Conservation (phyloP, 2,888 invertebrate species). For the Sphaerophoria rueppellii region DNA sequence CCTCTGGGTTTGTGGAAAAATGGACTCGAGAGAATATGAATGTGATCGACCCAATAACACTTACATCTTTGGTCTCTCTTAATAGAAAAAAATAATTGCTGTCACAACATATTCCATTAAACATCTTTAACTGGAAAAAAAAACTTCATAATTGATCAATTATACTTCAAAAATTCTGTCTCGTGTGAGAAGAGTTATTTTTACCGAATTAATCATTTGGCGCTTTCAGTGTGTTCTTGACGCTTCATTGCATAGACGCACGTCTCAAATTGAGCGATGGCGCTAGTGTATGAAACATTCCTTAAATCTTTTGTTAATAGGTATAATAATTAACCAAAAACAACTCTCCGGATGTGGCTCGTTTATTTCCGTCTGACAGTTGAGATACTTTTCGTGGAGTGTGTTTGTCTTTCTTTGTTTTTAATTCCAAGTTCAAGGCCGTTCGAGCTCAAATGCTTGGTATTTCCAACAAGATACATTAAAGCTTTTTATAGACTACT, state of each 20-base stretch:
- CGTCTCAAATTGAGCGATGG: conserved; percentile 27
- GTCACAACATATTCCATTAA: conserved; percentile 18
- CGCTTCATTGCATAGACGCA: conserved; percentile 34
- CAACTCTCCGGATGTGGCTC: conserved; percentile 20
- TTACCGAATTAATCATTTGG: conserved; percentile 18
- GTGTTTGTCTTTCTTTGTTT: conserved; percentile 25
- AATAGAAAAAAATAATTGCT: too few species aligned
- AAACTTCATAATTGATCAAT: conserved; percentile 33
- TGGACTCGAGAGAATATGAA: not conserved
- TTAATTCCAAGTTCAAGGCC: conserved; percentile 52
- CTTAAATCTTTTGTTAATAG: not conserved
- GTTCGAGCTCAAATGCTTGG: conserved; percentile 27
- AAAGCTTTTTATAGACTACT: conserved; percentile 6
- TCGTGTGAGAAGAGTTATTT: conserved; percentile 4
- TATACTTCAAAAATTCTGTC: conserved; percentile 6
- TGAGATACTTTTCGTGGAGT: conserved; percentile 7
- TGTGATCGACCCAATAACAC: too few species aligned
- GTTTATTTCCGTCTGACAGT: conserved; percentile 25
- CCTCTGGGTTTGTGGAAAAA: not conserved
- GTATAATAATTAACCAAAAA: conserved; percentile 21
- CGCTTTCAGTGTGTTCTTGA: not conserved
- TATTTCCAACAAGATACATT: conserved; percentile 27
- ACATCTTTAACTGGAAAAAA: not conserved
- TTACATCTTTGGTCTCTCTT: too few species aligned
- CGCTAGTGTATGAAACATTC: conserved; percentile 30